phyloP scores from a whole-genome alignment of 2,113 vertebrate species.

The Acrocephalus kingi region DNA sequence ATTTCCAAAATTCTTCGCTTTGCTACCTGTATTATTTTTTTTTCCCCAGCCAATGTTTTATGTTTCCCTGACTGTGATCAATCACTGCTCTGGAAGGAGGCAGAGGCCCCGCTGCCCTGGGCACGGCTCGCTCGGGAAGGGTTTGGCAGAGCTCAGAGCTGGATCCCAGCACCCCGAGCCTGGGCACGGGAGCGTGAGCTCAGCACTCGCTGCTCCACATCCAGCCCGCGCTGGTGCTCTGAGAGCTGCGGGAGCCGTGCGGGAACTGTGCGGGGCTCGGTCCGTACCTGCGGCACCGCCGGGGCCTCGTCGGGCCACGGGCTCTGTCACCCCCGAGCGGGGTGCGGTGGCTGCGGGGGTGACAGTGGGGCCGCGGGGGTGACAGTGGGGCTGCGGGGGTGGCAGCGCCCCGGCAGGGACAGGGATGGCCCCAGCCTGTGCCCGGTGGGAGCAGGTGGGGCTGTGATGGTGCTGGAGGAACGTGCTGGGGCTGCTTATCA shows the following conservation, averaged over 20 bases:
- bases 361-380: background rate
- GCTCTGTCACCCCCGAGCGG: background rate
- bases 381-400: background rate
- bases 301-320: background rate
- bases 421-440: background rate
- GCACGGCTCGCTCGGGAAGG: background rate
- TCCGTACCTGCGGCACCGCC: background rate
- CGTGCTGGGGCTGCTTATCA: accelerated
- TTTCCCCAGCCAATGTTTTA: background rate
- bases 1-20: conserved; percentile 28
- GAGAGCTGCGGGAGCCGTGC: background rate
- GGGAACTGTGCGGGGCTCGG: background rate
- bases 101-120: background rate
- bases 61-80: background rate
- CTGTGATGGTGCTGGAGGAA: background rate
- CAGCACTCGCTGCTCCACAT: background rate
- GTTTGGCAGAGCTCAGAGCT: background rate
- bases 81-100: conserved; percentile 20
- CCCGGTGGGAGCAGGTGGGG: accelerated
- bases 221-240: background rate
- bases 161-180: background rate
- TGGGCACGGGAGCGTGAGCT: accelerated
- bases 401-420: background rate
- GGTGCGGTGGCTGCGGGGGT: background rate
- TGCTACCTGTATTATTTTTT: background rate